Evolutionary conservation across 2,797 vertebrate genomes (phyloP), one percentile per base, ranked within the genome.

Genomic region (Myotis vivesi): DNA sequence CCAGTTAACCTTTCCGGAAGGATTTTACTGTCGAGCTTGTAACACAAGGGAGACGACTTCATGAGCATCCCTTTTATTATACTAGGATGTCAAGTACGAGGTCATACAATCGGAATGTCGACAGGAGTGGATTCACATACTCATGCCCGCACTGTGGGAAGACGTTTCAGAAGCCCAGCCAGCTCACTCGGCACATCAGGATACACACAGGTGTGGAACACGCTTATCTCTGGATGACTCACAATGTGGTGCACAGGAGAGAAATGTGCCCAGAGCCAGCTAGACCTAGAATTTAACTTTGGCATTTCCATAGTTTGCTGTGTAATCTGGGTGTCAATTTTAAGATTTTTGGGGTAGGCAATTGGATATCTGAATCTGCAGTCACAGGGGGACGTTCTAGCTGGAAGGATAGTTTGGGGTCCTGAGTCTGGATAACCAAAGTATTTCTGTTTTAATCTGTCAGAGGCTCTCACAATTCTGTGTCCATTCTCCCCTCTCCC

Each of bases 91-190:
- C 98, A 16, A 99, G 98, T 96, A 99, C 99, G 38, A 99, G 99
- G 97, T 99, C 99, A 95, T 99, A 99, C 87, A 99, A 99, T 96
- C 99, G 99, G 98, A 99, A 99, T 95, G 99, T 99, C 12, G 99
- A 99, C 97, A 98, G 99, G 96, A 99, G 99, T 83, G 99, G 99
- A 6, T 99, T 99, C 98, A 99, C 99, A 0, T 99, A 99, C 97
- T 99, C 99, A 8, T 99, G 99, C 98, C 99, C 99, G 51, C 99
- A 99, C 97, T 99, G 99, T 57, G 99, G 99, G 73, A 99, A 99
- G 97, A 99, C 99, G 0, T 99, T 99, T 97, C 99, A 99, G 94
- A 99, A 99, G 96, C 99, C 99, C 0, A 99, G 99, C 95, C 99
- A 99, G 97, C 98, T 99, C 68, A 99, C 99, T 2, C 98, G 99